These are phyloP conservation scores for Coleophora deauratella DNA, from an alignment of 2,888 invertebrate species.

Conservation along the genomic window DNA sequence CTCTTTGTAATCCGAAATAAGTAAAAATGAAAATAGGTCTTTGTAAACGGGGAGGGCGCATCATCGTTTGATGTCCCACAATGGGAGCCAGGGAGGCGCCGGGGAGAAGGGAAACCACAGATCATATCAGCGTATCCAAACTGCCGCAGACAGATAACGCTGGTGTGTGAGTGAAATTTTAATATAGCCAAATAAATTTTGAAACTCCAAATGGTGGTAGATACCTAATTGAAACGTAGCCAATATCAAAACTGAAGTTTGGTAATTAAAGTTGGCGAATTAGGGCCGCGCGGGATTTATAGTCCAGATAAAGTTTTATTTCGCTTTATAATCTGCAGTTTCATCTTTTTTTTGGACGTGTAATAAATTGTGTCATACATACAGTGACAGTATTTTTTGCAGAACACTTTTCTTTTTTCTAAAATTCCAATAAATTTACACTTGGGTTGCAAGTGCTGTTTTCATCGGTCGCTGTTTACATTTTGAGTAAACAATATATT, in stretches of 20 bases:
- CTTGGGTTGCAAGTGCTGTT: no score
- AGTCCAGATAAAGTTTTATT: no score
- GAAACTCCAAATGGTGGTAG: background rate
- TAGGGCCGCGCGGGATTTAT: no score
- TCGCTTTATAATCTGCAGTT: no score
- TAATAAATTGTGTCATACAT: no score
- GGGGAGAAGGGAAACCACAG: conserved; percentile 34
- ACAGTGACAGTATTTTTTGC: no score
- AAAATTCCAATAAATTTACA: no score
- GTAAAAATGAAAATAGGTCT: conserved; percentile 42
- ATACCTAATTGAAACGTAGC: conserved; percentile 3
- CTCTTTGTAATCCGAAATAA: conserved; percentile 15
- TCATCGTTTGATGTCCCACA: conserved; percentile 53
- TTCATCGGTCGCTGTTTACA: no score
- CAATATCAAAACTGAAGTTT: background rate
- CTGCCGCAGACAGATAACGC: conserved; percentile 63
- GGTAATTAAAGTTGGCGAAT: no score
- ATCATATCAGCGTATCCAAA: conserved; percentile 59
- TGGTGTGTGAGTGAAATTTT: conserved; percentile 56
- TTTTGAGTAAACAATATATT: no score
- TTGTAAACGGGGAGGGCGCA: conserved; percentile 45
- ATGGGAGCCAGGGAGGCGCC: conserved; percentile 32
- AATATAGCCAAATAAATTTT: conserved; percentile 27
- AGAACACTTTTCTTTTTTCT: no score
- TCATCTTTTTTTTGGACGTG: no score